Evolutionary conservation across 2,888 invertebrate genomes (phyloP), one percentile per base, ranked within the genome.

Genomic region (Agrilus mali): DNA sequence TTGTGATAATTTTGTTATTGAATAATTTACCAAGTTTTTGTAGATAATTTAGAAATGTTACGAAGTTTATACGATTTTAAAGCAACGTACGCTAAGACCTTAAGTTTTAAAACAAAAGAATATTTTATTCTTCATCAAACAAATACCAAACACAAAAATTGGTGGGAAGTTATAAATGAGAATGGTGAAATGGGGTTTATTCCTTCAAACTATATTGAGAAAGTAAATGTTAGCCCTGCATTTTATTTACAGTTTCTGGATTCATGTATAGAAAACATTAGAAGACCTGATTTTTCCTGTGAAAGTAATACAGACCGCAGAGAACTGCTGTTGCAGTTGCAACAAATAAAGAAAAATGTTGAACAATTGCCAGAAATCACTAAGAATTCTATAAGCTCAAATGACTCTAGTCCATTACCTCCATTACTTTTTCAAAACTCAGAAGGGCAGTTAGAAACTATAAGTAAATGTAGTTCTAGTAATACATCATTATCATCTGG

Each of bases 141-240:
- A 16, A 82, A 80, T 49, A 80, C 80, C 4, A 85, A 86, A 57
- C 84, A 86, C 61, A 74, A 80, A 50, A 87, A 88, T 62, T 88
- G 87, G 88, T 88, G 86, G 87, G 85, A 86, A 71, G 87, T 88
- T 39, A 80, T 87, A 53, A 86, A 86, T 68, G 79, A 75, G 63
- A 78, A 77, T 61, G 88, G 86, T 55, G 82, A 85, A 64, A 76
- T 86, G 52, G 88, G 88, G 41, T 88, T 86, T 60, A 86, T 88
- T 53, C 88, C 88, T 47, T 87, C 86, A 40, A 88, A 88, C 73
- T 88, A 88, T 68, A 86, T 88, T 44, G 78, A 81, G 55, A 74
- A 77, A 56, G 75, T 85, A 56, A 82, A 84, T 73, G 87, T 86
- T 61, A 67, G 60, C 53, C 80, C 84, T 13, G 78, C 80, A 55